Evolutionary conservation across 2,113 vertebrate genomes (phyloP).

Genomic region (Colistium nudipinnis): DNA sequence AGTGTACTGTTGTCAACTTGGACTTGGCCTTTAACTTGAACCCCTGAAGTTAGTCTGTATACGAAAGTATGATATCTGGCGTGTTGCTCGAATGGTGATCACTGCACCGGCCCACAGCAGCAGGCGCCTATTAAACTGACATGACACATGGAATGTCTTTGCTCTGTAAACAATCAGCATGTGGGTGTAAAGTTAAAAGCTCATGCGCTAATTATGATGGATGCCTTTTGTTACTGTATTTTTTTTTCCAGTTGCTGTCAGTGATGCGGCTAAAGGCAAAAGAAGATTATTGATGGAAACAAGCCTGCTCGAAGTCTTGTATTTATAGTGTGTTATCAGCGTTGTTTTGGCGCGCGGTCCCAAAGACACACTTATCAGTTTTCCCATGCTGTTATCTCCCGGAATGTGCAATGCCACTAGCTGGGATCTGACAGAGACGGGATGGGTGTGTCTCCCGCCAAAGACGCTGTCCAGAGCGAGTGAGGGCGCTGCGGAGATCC

Average conservation of each 20-base stretch:
- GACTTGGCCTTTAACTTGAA: slow-evolving; percentile 24
- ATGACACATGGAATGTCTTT: slow-evolving; percentile 56
- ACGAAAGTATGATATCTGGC: slow-evolving; percentile 19
- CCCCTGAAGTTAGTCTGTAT: slow-evolving; percentile 16
- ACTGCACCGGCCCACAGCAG: slow-evolving; percentile 34
- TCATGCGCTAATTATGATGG: slow-evolving; percentile 50
- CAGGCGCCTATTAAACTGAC: slow-evolving; percentile 54
- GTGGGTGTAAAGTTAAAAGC: slow-evolving; percentile 56
- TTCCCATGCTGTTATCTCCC: slow-evolving; percentile 65
- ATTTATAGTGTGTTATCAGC: slow-evolving; percentile 49
- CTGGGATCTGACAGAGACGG: slow-evolving; percentile 49
- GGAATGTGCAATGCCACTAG: slow-evolving; percentile 62
- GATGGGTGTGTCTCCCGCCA: slow-evolving; percentile 54
- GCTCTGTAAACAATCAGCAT: slow-evolving; percentile 58
- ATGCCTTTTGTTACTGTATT: slow-evolving; percentile 48
- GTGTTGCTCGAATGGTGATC: slow-evolving; percentile 47
- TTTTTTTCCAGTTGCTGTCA: slow-evolving; percentile 33
- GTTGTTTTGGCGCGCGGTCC: slow-evolving; percentile 61
- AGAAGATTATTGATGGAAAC: slow-evolving; percentile 42
- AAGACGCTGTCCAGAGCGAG: slow-evolving; percentile 56
- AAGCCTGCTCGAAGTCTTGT: slow-evolving; percentile 34
- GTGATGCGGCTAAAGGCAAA: slow-evolving; percentile 1
- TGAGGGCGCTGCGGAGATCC: slow-evolving; percentile 30
- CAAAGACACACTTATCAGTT: slow-evolving; percentile 44
- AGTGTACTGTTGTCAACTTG: slow-evolving; percentile 3